Conservation (phyloP, 2,797 vertebrate genomes). For the Pipistrellus pygmaeus region DNA sequence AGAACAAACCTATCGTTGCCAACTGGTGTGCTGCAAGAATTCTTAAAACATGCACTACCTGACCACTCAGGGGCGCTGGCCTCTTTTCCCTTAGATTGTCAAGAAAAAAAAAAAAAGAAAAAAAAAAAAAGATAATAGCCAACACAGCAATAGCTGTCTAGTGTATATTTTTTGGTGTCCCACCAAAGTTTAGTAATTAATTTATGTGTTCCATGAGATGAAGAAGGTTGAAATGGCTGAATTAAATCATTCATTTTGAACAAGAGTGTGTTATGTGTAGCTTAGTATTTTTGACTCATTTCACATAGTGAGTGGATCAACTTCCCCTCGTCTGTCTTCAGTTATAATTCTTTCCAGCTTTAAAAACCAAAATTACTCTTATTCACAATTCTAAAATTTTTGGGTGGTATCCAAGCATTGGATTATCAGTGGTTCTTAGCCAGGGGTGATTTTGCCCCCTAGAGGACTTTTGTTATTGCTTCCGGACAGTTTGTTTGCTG, state of each 20-base stretch:
- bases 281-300: background rate
- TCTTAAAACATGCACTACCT: background rate
- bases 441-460: background rate
- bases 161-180: background rate
- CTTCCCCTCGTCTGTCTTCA: background rate
- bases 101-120: background rate
- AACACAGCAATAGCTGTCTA: background rate
- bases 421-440: background rate
- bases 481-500: background rate
- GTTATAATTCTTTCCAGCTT: slow-evolving; percentile 30
- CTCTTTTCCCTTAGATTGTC: background rate
- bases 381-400: background rate
- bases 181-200: background rate
- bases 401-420: background rate
- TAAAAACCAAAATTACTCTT: background rate
- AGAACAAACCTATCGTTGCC: background rate
- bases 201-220: background rate
- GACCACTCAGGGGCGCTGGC: background rate
- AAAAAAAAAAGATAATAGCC: background rate
- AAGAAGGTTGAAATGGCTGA: background rate
- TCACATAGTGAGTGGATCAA: background rate
- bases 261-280: background rate
- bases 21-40: background rate
- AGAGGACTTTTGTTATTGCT: background rate
- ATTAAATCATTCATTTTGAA: background rate